Percentiles rank a stretch among this genome's conserved stretches.
These are phyloP conservation scores for Aegotheles bennettii DNA, from an alignment of 2,113 vertebrate species.

Conservation along the genomic window DNA sequence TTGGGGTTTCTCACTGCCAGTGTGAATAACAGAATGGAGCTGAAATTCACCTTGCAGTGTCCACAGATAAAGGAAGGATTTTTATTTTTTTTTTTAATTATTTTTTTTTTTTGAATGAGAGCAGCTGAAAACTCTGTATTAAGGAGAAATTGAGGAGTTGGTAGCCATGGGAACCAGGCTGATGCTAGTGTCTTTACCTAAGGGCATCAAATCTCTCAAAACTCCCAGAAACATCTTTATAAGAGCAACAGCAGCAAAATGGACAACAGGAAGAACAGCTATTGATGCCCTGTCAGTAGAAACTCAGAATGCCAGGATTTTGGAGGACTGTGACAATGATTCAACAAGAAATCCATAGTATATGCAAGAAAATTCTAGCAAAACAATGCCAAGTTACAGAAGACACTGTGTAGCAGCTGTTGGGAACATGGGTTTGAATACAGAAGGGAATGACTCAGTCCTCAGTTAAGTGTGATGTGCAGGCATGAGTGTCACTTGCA, in stretches of 20 bases:
- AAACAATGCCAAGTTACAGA: background rate
- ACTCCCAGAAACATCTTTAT: constrained; percentile 3
- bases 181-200: constrained; percentile 2
- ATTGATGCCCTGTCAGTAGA: background rate
- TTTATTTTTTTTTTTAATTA: background rate
- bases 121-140: background rate
- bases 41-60: background rate
- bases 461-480: background rate
- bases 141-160: background rate
- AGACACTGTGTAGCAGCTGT: background rate
- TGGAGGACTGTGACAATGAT: background rate
- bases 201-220: constrained; percentile 8
- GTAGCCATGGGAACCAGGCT: constrained; percentile 53
- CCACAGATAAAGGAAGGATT: background rate
- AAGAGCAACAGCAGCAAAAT: background rate
- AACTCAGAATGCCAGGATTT: background rate
- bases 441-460: constrained; percentile 34
- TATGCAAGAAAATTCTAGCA: background rate
- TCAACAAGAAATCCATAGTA: background rate
- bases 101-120: background rate
- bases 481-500: background rate
- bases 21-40: background rate
- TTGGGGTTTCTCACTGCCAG: background rate
- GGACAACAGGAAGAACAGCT: background rate
- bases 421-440: background rate